phyloP scores from a whole-genome alignment of 2,113 vertebrate species.

The Procavia capensis region DNA sequence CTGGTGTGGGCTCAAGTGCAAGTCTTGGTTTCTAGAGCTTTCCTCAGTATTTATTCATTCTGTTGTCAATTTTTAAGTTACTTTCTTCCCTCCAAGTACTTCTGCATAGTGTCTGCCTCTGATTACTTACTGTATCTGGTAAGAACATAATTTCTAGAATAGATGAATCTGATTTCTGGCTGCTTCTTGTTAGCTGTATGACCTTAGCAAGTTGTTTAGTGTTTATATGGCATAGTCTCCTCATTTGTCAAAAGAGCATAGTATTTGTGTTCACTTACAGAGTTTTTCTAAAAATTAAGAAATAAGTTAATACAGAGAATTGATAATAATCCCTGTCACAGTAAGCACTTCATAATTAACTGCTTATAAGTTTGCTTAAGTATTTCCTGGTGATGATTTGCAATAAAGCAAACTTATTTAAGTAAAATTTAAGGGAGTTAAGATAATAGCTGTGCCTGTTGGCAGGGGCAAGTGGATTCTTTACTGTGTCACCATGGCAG shows the following conservation, averaged over 20 bases:
- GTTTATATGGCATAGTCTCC: not conserved
- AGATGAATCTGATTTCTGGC: not conserved
- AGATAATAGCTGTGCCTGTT: not conserved
- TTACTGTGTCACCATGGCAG: not conserved
- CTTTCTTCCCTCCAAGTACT: not conserved
- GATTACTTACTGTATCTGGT: not conserved
- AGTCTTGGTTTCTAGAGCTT: not conserved
- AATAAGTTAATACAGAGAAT: not conserved
- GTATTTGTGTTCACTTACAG: not conserved
- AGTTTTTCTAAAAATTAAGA: conserved; percentile 12
- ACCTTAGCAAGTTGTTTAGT: not conserved
- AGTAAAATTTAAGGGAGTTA: not conserved
- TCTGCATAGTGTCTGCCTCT: not conserved
- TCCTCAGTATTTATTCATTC: conserved; percentile 42
- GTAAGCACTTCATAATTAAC: not conserved
- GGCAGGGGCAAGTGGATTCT: not conserved
- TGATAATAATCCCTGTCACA: not conserved
- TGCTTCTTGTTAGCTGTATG: not conserved
- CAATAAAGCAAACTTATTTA: not conserved
- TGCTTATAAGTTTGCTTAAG: not conserved
- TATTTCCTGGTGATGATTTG: conserved; percentile 27
- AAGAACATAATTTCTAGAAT: not conserved
- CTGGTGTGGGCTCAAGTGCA: not conserved
- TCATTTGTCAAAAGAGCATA: not conserved
- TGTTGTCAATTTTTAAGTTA: not conserved